Base-by-base conservation (phyloP, 2,113 vertebrate species). In the Ctenomys sociabilis region DNA sequence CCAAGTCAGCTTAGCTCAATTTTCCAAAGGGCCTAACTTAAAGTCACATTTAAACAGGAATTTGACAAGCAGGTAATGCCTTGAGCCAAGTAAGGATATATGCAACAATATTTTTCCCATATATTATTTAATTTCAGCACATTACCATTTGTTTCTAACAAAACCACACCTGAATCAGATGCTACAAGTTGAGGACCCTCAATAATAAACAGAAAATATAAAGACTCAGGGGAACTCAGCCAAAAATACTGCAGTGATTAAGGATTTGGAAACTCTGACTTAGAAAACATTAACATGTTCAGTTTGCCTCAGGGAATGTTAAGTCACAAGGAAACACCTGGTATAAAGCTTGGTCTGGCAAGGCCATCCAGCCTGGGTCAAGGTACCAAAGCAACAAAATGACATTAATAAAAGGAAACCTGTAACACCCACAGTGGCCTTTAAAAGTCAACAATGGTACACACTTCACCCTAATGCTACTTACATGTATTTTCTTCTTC, bases 251-350 rank as follows among this genome's bases (percentile, higher is more conserved):
- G 40, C 54, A 37, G 64, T 32, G 37, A 87, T 59, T 24, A 92
- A 80, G 80, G 68, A 87, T 49, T 11, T 88, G 88, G 96, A 86
- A 86, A 95, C 78, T 80, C 78, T 96, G 96, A 91, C 93, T 78
- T 92, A 70, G 0, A 54, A 89, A 93, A 88, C 75, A 94, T 82
- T 89, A 70, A 61, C 91, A 63, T 72, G 57, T 40, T 84, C 78
- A 70, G 2, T 11, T 17, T 37, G 88, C 96, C 84, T 72, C 54
- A 16, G 80, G 77, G 77, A 94, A 72, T 14, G 45, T 89, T 49
- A 61, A 86, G 82, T 45, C 21, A 77, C 86, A 93, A 97, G 94
- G 97, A 96, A 97, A 91, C 96, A 95, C 92, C 97, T 97, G 94
- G 81, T 61, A 43, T 4, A 70, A 81, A 72, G 73, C 86, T 70